Conservation (phyloP, 2,797 vertebrate genomes). For the Chaetodon trifasciatus region DNA sequence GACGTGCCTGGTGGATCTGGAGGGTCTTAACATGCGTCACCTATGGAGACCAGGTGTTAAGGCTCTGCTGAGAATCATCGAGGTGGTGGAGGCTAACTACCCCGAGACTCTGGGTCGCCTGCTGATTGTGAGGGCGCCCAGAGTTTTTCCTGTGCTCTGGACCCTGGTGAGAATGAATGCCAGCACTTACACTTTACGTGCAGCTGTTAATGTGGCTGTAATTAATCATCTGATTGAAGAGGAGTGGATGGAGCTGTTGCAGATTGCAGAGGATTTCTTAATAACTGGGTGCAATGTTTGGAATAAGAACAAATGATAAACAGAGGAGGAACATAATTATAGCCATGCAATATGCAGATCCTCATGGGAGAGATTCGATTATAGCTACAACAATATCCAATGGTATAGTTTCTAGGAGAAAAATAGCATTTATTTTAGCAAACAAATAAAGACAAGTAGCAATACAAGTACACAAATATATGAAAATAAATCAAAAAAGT, state of each 20-base stretch:
- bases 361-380: constrained; percentile 35
- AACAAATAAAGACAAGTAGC: constrained; percentile 15
- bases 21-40: constrained; percentile 96
- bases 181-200: background rate
- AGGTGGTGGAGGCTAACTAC: constrained; percentile 95
- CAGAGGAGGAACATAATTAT: constrained; percentile 38
- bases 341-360: constrained; percentile 27
- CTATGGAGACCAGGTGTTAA: constrained; percentile 95
- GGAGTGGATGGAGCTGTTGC: background rate
- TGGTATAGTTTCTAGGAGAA: background rate
- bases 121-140: constrained; percentile 92
- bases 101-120: constrained; percentile 94
- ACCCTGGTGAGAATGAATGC: constrained; percentile 88
- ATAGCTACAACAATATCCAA: constrained; percentile 11
- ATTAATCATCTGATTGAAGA: background rate
- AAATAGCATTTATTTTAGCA: constrained; percentile 8
- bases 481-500: constrained; percentile 13
- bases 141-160: constrained; percentile 96
- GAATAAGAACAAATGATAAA: constrained; percentile 26
- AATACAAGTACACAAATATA: constrained; percentile 1
- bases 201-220: background rate
- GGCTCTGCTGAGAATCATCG: constrained; percentile 92
- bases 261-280: background rate
- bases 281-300: background rate
- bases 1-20: constrained; percentile 95